Percentiles rank a stretch among this genome's conserved stretches.
These are phyloP conservation scores for Anoplopoma fimbria DNA, from an alignment of 2,113 vertebrate species.

Conservation along the genomic window DNA sequence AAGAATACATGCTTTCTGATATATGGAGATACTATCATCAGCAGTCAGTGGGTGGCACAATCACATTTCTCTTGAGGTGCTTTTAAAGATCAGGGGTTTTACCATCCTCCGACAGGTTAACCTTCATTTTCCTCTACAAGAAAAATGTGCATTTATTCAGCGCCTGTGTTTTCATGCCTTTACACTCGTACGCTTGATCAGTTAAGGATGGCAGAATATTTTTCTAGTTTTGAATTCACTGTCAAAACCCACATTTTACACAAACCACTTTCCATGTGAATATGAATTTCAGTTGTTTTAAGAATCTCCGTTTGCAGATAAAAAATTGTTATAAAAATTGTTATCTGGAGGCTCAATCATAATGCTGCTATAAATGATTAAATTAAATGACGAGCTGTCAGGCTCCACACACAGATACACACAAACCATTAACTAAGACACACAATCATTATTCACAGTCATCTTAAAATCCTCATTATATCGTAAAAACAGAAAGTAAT, in stretches of 20 bases:
- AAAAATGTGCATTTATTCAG: slow-evolving; percentile 18
- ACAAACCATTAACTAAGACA: neutral
- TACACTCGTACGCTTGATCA: neutral
- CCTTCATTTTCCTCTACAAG: slow-evolving; percentile 18
- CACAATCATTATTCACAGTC: neutral
- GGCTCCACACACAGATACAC: neutral
- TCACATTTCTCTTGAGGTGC: neutral
- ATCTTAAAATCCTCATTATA: slow-evolving; percentile 5
- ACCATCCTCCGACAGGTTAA: slow-evolving; percentile 41
- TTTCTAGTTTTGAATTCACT: neutral
- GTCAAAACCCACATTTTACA: slow-evolving; percentile 3
- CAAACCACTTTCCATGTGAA: neutral
- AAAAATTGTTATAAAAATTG: neutral
- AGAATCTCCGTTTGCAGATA: neutral
- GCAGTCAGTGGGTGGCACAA: slow-evolving; percentile 43
- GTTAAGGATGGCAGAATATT: neutral
- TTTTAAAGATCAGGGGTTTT: slow-evolving; percentile 38
- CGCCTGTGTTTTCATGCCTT: neutral
- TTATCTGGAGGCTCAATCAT: neutral
- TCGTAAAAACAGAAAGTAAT: slow-evolving; percentile 14
- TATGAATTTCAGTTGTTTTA: neutral
- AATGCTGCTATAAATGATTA: slow-evolving; percentile 26
- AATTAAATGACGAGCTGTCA: slow-evolving; percentile 20
- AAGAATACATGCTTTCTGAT: slow-evolving; percentile 35
- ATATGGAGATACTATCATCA: slow-evolving; percentile 37